A percentile compares a stretch with the other conserved stretches of the same genome.
phyloP scores from a whole-genome alignment of 2,113 vertebrate species.

The Rutilus rutilus region DNA sequence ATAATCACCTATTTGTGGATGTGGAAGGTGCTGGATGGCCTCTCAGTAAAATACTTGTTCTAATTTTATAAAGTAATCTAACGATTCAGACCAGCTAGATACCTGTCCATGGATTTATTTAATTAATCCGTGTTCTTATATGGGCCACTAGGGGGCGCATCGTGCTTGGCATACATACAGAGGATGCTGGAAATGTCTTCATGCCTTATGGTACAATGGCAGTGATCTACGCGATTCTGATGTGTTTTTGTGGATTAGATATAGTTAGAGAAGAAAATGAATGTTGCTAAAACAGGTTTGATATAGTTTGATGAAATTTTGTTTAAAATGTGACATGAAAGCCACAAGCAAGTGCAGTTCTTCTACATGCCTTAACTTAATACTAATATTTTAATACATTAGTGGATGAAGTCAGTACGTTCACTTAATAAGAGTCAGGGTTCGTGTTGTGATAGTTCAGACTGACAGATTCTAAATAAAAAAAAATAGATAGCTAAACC shows the following conservation, averaged over 20 bases:
- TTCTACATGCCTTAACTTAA: not conserved
- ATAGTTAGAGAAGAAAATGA: not conserved
- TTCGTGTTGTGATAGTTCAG: not conserved
- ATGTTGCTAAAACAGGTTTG: not conserved
- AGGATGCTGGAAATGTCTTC: not conserved
- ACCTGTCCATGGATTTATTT: not conserved
- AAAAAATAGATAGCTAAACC: slow-evolving; percentile 33
- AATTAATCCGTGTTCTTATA: not conserved
- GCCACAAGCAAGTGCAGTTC: not conserved
- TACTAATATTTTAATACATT: not conserved
- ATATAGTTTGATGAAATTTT: not conserved
- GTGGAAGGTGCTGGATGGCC: not conserved
- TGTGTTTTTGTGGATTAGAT: not conserved
- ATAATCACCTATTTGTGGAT: not conserved
- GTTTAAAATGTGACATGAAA: not conserved
- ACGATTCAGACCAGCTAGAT: not conserved
- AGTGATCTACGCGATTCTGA: not conserved
- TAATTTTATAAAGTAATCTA: not conserved
- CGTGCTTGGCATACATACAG: slow-evolving; percentile 24
- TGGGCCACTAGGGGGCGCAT: slow-evolving; percentile 53
- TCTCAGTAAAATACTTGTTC: not conserved
- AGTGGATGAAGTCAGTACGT: not conserved
- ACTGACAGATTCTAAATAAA: slow-evolving; percentile 23
- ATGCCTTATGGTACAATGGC: not conserved
- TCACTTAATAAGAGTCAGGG: not conserved